Base-by-base conservation (phyloP, 2,888 invertebrate species). In the Andrena marginata region DNA sequence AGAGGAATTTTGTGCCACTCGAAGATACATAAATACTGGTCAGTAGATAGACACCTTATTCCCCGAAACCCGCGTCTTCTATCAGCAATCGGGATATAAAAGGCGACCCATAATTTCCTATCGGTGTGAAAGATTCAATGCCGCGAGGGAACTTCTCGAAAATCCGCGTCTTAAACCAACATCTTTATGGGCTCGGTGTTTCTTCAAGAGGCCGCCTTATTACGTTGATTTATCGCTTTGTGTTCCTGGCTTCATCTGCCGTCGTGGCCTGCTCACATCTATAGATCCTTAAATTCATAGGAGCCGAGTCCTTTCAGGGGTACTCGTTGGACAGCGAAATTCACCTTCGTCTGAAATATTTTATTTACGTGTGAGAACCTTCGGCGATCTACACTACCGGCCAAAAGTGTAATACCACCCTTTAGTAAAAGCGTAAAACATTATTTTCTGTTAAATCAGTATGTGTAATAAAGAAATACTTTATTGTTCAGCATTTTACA, bases 151-250 rank as follows among this genome's bases (percentile, higher is more conserved):
- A 77, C 76, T 72, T 35, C 80, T 81, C 80, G 82, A 83, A 77
- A 86, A 84, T 86, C 81, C 77, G 69, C 72, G 80, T 85, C 89
- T 87, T 89, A 89, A 89, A 89, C 86, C 82, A 89, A 89, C 89
- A 89, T 88, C 89, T 89, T 89, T 89, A 89, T 89, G 82, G 82
- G 88, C 82, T 87, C 80, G 84, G 73, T 82, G 80, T 84, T 82
- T 84, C 84, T 81, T 82, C 78, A 84, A 64, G 75, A 67, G 35
- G 49, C 79, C 81, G 77, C 83, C 85, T 89, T 89, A 86, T 89
- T 89, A 85, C 89, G 83, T 89, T 89, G 89, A 89, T 89, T 89
- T 89, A 87, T 88, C 85, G 89, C 82, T 85, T 87, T 87, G 83
- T 78, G 69, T 75, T 73, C 64, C 74, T 73, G 33, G 65, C 68